These are phyloP conservation scores for Diploptera punctata DNA, from an alignment of 2,888 invertebrate genomes.

Conservation along the genomic window DNA sequence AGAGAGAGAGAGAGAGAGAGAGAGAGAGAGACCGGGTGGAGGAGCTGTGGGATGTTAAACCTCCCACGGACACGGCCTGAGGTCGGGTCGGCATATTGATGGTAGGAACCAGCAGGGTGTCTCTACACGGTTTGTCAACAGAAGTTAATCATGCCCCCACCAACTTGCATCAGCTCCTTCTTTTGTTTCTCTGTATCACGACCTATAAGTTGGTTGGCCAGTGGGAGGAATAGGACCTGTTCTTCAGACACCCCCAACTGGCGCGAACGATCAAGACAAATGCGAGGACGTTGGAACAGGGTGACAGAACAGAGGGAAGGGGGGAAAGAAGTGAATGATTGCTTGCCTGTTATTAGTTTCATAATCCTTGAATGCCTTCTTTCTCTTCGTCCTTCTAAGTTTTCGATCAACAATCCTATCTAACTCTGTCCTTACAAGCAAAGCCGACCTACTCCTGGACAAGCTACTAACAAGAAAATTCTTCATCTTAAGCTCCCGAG, in stretches of 20 bases:
- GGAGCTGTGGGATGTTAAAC: slow-evolving; percentile 22
- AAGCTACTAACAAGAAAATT: slow-evolving; percentile 16
- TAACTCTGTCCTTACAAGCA: neutral
- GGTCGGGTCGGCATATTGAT: slow-evolving; percentile 32
- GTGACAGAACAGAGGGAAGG: slow-evolving; percentile 5
- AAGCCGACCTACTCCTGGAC: neutral
- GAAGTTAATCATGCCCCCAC: slow-evolving; percentile 30
- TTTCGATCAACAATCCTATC: slow-evolving; percentile 15
- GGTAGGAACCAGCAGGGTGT: slow-evolving; percentile 32
- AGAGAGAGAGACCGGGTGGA: slow-evolving; percentile 2
- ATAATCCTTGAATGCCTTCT: slow-evolving; percentile 14
- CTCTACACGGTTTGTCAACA: slow-evolving; percentile 35
- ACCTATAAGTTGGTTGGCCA: slow-evolving; percentile 8
- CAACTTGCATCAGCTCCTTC: neutral
- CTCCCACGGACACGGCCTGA: slow-evolving; percentile 16
- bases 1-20: too few relatives aligned
- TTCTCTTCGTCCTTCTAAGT: neutral
- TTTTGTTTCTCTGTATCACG: slow-evolving; percentile 18
- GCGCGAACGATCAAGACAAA: slow-evolving; percentile 34
- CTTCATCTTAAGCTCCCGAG: too few relatives aligned
- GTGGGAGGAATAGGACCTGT: neutral
- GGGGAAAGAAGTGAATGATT: slow-evolving; percentile 15
- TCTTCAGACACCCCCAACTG: slow-evolving; percentile 19
- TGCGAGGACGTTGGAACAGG: slow-evolving; percentile 26
- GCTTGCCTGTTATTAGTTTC: slow-evolving; percentile 28